phyloP scores from a whole-genome alignment of 2,797 vertebrate genomes.

The Mormyrops attenuatus region DNA sequence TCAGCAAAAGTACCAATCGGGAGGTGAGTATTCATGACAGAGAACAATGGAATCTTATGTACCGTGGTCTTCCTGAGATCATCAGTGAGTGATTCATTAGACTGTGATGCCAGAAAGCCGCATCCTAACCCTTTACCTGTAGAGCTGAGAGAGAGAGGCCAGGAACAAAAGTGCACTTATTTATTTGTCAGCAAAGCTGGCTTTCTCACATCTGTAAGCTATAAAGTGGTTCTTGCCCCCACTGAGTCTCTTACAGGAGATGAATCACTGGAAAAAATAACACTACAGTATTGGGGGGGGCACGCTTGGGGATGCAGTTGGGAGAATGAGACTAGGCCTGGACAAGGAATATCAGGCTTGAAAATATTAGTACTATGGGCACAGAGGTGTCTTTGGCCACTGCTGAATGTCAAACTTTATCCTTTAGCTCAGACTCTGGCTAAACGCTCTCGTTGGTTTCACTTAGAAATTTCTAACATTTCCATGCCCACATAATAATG shows the following conservation, averaged over 20 bases:
- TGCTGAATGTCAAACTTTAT: background rate
- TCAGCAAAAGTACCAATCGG: background rate
- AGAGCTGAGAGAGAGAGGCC: background rate
- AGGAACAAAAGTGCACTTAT: background rate
- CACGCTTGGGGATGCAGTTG: background rate
- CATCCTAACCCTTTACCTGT: background rate
- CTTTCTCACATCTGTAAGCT: conserved; percentile 7
- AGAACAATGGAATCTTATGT: background rate
- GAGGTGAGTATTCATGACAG: background rate
- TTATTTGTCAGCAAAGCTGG: conserved; percentile 7
- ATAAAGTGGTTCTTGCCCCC: conserved; percentile 7
- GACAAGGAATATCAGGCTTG: background rate
- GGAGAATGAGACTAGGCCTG: background rate
- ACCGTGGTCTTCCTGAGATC: background rate
- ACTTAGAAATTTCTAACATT: background rate
- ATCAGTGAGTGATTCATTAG: background rate
- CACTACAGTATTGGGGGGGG: conserved; percentile 10
- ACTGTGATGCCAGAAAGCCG: background rate
- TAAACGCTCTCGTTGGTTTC: background rate
- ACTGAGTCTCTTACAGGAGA: background rate
- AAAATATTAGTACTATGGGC: background rate
- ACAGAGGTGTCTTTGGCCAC: background rate
- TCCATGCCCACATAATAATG: background rate
- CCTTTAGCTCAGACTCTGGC: background rate
- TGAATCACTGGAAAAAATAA: conserved; percentile 23